phyloP scores from a whole-genome alignment of 2,888 invertebrate species.

The Prosapia bicincta region DNA sequence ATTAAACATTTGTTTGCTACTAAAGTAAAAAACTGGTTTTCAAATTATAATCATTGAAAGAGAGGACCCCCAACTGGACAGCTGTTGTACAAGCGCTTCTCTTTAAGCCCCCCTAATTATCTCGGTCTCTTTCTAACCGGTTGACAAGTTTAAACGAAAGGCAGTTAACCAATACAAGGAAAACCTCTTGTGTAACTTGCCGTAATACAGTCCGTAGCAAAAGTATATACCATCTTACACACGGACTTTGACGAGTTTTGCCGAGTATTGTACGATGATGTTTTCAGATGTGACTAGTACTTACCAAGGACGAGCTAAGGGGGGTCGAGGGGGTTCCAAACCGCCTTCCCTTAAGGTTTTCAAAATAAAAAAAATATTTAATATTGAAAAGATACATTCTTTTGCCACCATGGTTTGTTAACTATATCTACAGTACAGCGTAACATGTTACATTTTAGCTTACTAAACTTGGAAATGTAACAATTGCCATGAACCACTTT shows the following conservation, averaged over 20 bases:
- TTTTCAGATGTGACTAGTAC: too few relatives aligned
- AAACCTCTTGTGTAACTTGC: background rate
- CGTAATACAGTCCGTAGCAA: background rate
- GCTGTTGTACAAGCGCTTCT: background rate
- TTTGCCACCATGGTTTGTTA: too few relatives aligned
- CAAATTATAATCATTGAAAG: background rate
- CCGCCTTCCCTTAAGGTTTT: too few relatives aligned
- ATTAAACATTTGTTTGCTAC: background rate
- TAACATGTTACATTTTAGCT: too few relatives aligned
- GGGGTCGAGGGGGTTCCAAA: too few relatives aligned
- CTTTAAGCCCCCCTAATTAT: background rate
- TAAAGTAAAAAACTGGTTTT: conserved; percentile 1
- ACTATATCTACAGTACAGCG: too few relatives aligned
- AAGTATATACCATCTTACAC: background rate
- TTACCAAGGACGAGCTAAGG: too few relatives aligned
- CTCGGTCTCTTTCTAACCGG: background rate
- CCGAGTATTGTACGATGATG: too few relatives aligned
- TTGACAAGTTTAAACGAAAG: background rate
- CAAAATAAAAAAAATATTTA: too few relatives aligned
- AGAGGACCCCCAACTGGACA: background rate
- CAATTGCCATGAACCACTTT: too few relatives aligned
- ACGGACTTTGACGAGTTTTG: background rate
- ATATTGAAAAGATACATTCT: too few relatives aligned
- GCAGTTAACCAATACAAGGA: background rate
- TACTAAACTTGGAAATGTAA: too few relatives aligned